Base-by-base conservation (phyloP, 2,797 vertebrate species). In the Enteromius paludinosus region DNA sequence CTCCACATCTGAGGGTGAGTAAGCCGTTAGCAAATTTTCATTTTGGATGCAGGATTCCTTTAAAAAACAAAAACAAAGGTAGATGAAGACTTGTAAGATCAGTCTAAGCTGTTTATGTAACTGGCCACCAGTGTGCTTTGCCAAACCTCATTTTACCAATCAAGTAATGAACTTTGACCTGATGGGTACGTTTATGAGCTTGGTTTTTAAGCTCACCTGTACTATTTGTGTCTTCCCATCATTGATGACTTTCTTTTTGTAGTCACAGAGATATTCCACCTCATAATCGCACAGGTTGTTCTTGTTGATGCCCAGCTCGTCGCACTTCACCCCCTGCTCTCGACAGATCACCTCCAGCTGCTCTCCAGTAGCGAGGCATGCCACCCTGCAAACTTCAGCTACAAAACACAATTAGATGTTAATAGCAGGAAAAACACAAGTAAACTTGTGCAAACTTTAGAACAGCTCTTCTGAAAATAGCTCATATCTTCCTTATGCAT, bases 261-360 rank as follows among this genome's bases (percentile, higher is more conserved):
- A 96, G 89, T 94, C 92, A 7, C 94, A 95, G 38, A 95, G 88
- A 80, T 94, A 95, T 75, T 96, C 95, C 62, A 96, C 95, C 90
- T 95, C 95, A 89, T 94, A 96, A 64, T 95, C 89, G 68, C 83
- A 89, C 28, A 95, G 88, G 65, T 95, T 95, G 85, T 90, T 91
- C 82, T 91, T 93, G 70, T 87, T 94, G 88, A 96, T 81, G 0
- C 94, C 93, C 0, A 96, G 90, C 3, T 89, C 74, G 10, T 87
- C 76, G 80, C 95, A 96, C 43, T 90, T 90, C 28, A 95, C 25
- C 23, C 91, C 91, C 85, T 94, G 90, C 78, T 92, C 81, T 17
- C 93, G 90, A 82, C 95, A 95, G 5, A 93, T 74, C 35, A 90
- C 89, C 87, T 95, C 91, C 49, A 96, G 90, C 52, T 94, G 91